A percentile compares a stretch with the other conserved stretches of the same genome.
Conservation (phyloP, 2,888 invertebrate genomes). For the Byasa hedistus region DNA sequence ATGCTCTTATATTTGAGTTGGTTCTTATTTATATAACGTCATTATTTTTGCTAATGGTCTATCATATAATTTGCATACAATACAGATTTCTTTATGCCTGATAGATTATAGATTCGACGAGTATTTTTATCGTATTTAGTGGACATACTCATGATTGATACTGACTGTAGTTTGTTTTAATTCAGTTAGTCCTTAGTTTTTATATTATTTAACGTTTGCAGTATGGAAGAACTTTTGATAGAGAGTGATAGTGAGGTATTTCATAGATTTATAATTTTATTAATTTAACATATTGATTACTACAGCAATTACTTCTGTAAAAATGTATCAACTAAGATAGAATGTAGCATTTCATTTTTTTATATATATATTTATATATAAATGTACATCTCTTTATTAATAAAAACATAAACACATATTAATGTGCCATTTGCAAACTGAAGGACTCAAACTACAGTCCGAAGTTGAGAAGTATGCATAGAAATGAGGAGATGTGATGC, state of each 20-base stretch:
- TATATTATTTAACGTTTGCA: slow-evolving; percentile 34
- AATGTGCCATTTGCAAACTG: slow-evolving; percentile 39
- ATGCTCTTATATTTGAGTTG: slow-evolving; percentile 49
- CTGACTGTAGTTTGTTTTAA: slow-evolving; percentile 33
- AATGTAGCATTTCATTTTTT: not conserved
- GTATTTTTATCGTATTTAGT: slow-evolving; percentile 32
- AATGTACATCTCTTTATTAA: not conserved
- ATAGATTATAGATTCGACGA: slow-evolving; percentile 39
- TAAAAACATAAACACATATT: slow-evolving; percentile 11
- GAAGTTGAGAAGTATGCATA: slow-evolving; percentile 74
- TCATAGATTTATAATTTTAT: slow-evolving; percentile 2
- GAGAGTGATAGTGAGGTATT: slow-evolving; percentile 63
- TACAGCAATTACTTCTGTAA: not conserved
- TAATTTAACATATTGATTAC: not conserved
- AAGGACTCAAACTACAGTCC: slow-evolving; percentile 65
- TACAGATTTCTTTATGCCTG: slow-evolving; percentile 57
- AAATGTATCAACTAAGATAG: not conserved
- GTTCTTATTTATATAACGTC: slow-evolving; percentile 51
- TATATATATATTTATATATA: not conserved
- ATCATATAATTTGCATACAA: slow-evolving; percentile 73
- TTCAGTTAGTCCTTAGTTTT: slow-evolving; percentile 30
- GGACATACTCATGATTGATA: slow-evolving; percentile 36
- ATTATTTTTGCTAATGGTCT: slow-evolving; percentile 62
- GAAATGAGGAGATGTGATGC: slow-evolving; percentile 74
- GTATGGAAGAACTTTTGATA: slow-evolving; percentile 58